phyloP scores from a whole-genome alignment of 2,888 invertebrate species.

The Luperina nickerlii region DNA sequence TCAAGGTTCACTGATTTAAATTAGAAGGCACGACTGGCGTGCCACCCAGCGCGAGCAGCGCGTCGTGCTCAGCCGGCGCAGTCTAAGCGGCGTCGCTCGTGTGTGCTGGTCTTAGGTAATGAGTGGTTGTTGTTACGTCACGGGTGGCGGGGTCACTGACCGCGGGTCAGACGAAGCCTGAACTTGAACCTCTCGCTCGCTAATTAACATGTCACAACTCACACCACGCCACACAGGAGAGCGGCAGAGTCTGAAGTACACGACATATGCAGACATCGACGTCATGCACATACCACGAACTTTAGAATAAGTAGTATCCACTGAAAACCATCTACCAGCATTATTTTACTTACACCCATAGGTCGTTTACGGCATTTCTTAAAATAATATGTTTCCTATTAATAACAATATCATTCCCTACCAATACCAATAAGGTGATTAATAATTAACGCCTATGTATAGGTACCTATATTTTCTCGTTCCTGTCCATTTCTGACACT shows the following conservation, averaged over 20 bases:
- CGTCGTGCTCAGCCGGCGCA: not conserved
- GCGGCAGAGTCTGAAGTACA: not conserved
- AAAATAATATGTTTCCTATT: not conserved
- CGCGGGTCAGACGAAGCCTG: slow-evolving; percentile 69
- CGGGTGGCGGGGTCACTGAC: slow-evolving; percentile 73
- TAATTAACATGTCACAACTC: slow-evolving; percentile 67
- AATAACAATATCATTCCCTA: not conserved
- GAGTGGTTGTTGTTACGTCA: slow-evolving; percentile 67
- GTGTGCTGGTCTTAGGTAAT: slow-evolving; percentile 41
- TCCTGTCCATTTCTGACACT: not conserved
- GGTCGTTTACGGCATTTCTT: not conserved
- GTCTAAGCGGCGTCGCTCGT: slow-evolving; percentile 19
- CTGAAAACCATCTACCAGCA: not conserved
- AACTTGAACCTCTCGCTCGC: slow-evolving; percentile 75
- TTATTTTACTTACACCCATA: not conserved
- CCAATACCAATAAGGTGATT: no score
- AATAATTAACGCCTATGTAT: not conserved
- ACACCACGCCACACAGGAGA: slow-evolving; percentile 20
- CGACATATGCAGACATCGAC: not conserved
- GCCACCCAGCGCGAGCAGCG: slow-evolving; percentile 17
- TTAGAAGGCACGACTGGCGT: slow-evolving; percentile 42
- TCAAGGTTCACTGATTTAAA: slow-evolving; percentile 64
- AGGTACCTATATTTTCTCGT: no score
- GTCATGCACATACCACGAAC: not conserved
- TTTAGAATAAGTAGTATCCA: not conserved